These are phyloP conservation scores for Agrochola litura DNA, from an alignment of 2,888 invertebrate genomes.

Conservation along the genomic window DNA sequence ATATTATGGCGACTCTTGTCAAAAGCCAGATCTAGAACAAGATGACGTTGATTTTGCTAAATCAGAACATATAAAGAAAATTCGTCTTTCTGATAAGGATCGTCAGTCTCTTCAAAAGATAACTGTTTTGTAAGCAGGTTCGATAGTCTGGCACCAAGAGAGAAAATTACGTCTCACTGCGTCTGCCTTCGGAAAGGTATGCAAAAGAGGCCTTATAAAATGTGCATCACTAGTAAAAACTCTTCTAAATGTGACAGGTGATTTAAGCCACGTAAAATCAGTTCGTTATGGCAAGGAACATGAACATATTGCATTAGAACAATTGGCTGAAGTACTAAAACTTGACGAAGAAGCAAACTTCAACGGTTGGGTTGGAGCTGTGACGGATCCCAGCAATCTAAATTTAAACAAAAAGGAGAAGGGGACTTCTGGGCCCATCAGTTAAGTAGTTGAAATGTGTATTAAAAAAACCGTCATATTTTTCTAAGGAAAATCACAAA, in stretches of 20 bases:
- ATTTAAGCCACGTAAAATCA: constrained; percentile 9
- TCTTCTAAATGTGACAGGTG: background rate
- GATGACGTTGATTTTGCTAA: constrained; percentile 16
- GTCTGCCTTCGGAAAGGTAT: constrained; percentile 24
- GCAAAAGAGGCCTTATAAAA: constrained; percentile 30
- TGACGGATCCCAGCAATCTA: too few relatives aligned
- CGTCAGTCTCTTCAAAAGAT: constrained; percentile 1
- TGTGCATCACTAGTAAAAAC: constrained; percentile 9
- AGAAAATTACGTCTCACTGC: constrained; percentile 33
- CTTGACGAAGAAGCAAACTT: background rate
- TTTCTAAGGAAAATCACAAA: too few relatives aligned
- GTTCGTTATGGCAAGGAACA: constrained; percentile 10
- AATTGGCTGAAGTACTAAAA: constrained; percentile 7
- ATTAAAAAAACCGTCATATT: too few relatives aligned
- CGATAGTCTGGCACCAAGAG: constrained; percentile 25
- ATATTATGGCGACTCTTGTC: constrained; percentile 13
- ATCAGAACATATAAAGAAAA: constrained; percentile 16
- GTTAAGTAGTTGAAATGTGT: too few relatives aligned
- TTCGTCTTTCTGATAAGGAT: background rate
- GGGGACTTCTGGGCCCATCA: too few relatives aligned
- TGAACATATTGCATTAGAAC: constrained; percentile 7
- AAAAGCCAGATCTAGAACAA: constrained; percentile 26
- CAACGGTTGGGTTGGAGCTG: background rate
- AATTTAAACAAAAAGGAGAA: too few relatives aligned
- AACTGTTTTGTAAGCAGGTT: constrained; percentile 22